Percentiles rank a stretch among this genome's conserved stretches.
phyloP scores from a whole-genome alignment of 1,140 invertebrate species.

The Drosophila repleta region DNA sequence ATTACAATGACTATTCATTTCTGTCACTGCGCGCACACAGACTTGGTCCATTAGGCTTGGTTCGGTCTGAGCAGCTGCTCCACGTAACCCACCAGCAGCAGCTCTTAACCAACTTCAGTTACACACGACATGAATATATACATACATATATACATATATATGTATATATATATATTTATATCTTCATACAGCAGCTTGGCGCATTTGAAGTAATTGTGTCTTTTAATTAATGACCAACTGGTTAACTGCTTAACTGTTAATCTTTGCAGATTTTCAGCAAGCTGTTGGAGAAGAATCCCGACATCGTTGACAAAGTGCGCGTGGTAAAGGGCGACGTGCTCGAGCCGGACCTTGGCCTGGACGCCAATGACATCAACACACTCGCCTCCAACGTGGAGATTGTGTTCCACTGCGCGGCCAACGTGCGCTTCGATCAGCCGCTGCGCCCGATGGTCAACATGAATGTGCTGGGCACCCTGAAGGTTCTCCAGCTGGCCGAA shows the following conservation, averaged over 20 bases:
- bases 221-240: constrained; percentile 55
- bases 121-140: constrained; percentile 8
- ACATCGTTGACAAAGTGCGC: constrained; percentile 89
- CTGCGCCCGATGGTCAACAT: constrained; percentile 89
- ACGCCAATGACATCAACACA: constrained; percentile 86
- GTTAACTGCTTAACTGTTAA: constrained; percentile 27
- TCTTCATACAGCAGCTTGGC: not conserved
- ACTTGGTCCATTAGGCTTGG: constrained; percentile 57
- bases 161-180: no score
- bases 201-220: not conserved
- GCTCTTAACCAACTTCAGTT: constrained; percentile 23
- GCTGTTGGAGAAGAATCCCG: constrained; percentile 86
- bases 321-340: constrained; percentile 94
- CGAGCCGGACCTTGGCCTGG: constrained; percentile 90
- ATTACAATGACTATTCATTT: constrained; percentile 75
- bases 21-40: constrained; percentile 38
- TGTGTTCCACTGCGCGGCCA: constrained; percentile 97
- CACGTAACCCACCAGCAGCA: not conserved
- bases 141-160: not conserved
- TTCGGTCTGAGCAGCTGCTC: constrained; percentile 45
- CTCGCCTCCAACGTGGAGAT: constrained; percentile 88
- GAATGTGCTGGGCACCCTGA: constrained; percentile 88
- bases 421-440: constrained; percentile 94
- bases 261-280: constrained; percentile 88
- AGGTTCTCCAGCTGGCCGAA: constrained; percentile 88